Percentiles rank a stretch among this genome's conserved stretches.
Conservation (phyloP, 2,113 vertebrate species). For the Trichechus manatus region DNA sequence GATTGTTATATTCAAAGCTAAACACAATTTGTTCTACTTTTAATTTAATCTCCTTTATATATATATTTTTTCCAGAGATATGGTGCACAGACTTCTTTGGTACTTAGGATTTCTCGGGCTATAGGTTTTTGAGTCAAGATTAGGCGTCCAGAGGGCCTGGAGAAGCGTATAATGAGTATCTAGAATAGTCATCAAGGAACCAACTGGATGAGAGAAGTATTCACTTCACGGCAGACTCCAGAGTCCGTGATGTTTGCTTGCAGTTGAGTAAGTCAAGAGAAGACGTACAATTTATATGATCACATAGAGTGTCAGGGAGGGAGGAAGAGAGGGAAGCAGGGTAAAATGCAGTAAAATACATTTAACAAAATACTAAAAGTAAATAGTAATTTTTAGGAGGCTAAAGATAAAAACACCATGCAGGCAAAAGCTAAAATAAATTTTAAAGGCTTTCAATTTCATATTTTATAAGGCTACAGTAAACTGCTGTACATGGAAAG, state of each 20-base stretch:
- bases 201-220: neutral
- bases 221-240: neutral
- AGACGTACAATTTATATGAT: neutral
- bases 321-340: neutral
- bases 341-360: neutral
- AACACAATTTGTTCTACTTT: conserved; percentile 1
- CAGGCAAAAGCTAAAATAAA: neutral
- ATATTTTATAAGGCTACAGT: neutral
- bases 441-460: neutral
- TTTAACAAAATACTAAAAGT: neutral
- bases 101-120: neutral
- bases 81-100: neutral
- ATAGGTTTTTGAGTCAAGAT: neutral
- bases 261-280: neutral
- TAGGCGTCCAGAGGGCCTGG: neutral
- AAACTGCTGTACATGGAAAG: neutral
- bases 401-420: neutral
- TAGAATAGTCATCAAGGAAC: neutral
- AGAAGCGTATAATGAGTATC: neutral
- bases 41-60: neutral
- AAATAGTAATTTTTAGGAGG: neutral
- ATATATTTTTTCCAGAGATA: neutral
- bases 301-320: neutral
- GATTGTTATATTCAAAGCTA: neutral
- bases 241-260: neutral